Evolutionary conservation across 2,888 invertebrate species (phyloP).

Genomic region (Chrysomela aeneicollis): DNA sequence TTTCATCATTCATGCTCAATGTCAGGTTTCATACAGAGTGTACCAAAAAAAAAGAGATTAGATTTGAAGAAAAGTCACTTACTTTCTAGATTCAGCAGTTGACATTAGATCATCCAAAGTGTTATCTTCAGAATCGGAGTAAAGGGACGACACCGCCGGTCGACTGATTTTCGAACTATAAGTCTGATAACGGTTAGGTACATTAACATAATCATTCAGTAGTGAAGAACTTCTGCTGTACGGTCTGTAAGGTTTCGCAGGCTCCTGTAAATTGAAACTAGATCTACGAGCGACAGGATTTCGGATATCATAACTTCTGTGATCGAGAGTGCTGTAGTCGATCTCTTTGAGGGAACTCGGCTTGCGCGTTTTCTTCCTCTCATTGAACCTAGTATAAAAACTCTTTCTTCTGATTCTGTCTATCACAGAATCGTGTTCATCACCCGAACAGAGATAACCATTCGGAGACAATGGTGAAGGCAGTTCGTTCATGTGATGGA

Average conservation of each 20-base stretch:
- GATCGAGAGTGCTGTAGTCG: slow-evolving; percentile 55
- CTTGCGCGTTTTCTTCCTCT: slow-evolving; percentile 76
- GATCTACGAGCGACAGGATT: slow-evolving; percentile 46
- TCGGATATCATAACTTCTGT: slow-evolving; percentile 48
- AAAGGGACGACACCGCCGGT: slow-evolving; percentile 51
- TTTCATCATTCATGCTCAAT: no score
- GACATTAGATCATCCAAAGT: slow-evolving; percentile 54
- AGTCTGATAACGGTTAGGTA: slow-evolving; percentile 58
- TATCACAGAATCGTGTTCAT: slow-evolving; percentile 73
- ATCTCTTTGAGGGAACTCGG: slow-evolving; percentile 66
- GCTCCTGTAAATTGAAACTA: slow-evolving; percentile 48
- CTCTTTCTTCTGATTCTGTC: slow-evolving; percentile 89
- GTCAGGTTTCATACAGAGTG: no score
- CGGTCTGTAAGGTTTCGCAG: slow-evolving; percentile 47
- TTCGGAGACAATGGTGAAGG: slow-evolving; percentile 60
- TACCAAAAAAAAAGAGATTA: no score
- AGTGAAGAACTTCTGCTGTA: slow-evolving; percentile 55
- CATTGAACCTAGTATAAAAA: slow-evolving; percentile 89
- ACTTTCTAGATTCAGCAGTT: slow-evolving; percentile 59
- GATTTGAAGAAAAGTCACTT: slow-evolving; percentile 41
- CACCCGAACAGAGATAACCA: slow-evolving; percentile 57
- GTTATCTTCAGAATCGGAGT: slow-evolving; percentile 55
- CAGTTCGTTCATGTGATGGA: slow-evolving; percentile 47
- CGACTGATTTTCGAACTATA: slow-evolving; percentile 55
- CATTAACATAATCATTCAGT: slow-evolving; percentile 57